These are phyloP conservation scores for Zootoca vivipara DNA, from an alignment of 2,113 vertebrate genomes.

Conservation along the genomic window DNA sequence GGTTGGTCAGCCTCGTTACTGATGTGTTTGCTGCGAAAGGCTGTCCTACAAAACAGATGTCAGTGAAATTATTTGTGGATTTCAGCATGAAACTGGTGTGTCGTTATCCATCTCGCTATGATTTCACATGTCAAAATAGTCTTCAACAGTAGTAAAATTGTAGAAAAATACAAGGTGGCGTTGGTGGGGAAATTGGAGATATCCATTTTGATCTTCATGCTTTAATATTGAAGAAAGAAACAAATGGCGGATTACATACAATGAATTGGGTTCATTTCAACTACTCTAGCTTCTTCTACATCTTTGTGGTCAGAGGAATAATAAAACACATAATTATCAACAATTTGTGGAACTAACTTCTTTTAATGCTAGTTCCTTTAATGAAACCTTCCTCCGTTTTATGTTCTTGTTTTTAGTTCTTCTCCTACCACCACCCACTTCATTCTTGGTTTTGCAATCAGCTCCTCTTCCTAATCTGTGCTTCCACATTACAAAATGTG, in stretches of 20 bases:
- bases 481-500: not conserved
- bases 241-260: not conserved
- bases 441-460: not conserved
- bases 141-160: not conserved
- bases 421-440: not conserved
- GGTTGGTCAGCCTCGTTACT: not conserved
- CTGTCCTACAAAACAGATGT: not conserved
- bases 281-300: conserved; percentile 32
- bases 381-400: conserved; percentile 40
- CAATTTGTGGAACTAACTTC: conserved; percentile 32
- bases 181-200: not conserved
- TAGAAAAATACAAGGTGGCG: conserved; percentile 8
- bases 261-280: conserved; percentile 40
- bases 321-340: conserved; percentile 40
- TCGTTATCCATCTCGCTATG: conserved; percentile 7
- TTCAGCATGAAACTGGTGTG: not conserved
- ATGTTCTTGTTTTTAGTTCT: not conserved
- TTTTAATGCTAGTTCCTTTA: conserved; percentile 39
- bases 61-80: not conserved
- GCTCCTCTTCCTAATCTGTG: not conserved
- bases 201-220: conserved; percentile 34
- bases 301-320: conserved; percentile 36
- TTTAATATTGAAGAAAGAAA: conserved; percentile 21
- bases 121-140: not conserved
- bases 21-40: not conserved